Percentiles rank a stretch among this genome's conserved stretches.
phyloP scores from a whole-genome alignment of 2,888 invertebrate species.

The Blastobasis lacticolella region DNA sequence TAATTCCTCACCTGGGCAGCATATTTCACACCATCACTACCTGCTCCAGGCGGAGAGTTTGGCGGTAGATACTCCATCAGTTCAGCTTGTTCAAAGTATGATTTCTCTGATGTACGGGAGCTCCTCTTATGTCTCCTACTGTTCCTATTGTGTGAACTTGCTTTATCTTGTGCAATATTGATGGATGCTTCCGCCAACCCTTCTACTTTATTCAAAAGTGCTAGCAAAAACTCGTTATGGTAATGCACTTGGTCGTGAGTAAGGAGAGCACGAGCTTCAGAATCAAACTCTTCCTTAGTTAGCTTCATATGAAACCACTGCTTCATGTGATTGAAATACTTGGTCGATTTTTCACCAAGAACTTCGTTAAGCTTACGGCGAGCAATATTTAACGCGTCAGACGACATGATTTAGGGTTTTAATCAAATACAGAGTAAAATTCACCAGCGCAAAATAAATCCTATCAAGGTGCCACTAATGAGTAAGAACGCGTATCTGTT shows the following conservation, averaged over 20 bases:
- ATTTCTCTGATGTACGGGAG: conserved; percentile 71
- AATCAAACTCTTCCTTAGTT: conserved; percentile 89
- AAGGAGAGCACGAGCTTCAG: conserved; percentile 83
- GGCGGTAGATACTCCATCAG: conserved; percentile 74
- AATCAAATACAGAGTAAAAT: not conserved
- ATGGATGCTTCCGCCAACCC: conserved; percentile 61
- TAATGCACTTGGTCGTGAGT: conserved; percentile 82
- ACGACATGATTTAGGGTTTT: conserved; percentile 30
- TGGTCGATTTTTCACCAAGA: conserved; percentile 79
- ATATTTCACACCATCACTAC: conserved; percentile 67
- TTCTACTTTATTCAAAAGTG: conserved; percentile 84
- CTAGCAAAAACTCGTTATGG: conserved; percentile 89
- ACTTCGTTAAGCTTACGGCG: conserved; percentile 76
- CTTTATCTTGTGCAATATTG: conserved; percentile 56
- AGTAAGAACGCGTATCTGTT: no score
- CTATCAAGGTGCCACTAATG: no score
- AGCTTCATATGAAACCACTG: conserved; percentile 84
- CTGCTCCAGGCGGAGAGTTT: conserved; percentile 67
- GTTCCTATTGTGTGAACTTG: conserved; percentile 53
- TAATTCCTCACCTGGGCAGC: conserved; percentile 49
- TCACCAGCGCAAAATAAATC: no score
- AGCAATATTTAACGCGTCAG: conserved; percentile 70
- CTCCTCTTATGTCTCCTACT: conserved; percentile 69
- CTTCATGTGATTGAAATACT: conserved; percentile 83
- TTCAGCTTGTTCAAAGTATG: conserved; percentile 76